Evolutionary conservation across 30 jellyfish, hydroid and myxozoan species (phyloP), one percentile per base, ranked within the genome.

Genomic region (Pelagia noctiluca): DNA sequence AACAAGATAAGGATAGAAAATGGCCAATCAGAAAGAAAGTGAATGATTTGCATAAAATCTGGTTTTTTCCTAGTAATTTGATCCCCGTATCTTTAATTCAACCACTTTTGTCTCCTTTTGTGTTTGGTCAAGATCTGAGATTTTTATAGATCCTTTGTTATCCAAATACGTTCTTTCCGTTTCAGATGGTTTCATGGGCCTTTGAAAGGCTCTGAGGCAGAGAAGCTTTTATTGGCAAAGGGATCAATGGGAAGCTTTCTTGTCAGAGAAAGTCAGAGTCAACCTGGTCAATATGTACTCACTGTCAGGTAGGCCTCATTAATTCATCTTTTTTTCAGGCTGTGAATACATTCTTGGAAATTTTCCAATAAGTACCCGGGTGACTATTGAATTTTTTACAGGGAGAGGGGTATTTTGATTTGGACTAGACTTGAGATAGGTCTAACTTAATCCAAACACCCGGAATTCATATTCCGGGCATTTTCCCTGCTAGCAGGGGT

Each of bases 191-290:
- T 65, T 79, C 99, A 94, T 83, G 99, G 99, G 23, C 80, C 90
- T 7, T 19, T 94, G 70, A 89, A 82, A 36, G 83, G 97, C 2
- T 50, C 87, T 16, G 96, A 87, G 22, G 94, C 97, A 8, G 99
- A 94, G 65, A 75, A 89, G 50, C 37, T 87, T 47, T 70, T 94
- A 29, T 12, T 94, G 31, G 53, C 97, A 2, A 94, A 94, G 84
- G 99, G 99, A 7, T 57, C 94, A 49, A 86, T 71, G 26, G 99
- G 99, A 10, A 83, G 78, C 77, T 94, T 82, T 66, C 75, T 94
- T 7, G 99, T 94, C 42, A 93, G 99, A 42, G 99, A 94, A 72
- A 94, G 99, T 69, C 99, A 88, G 63, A 94, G 99, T 48, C 95
- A 88, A 66, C 99, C 99, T 0, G 97, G 99, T 0, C 96, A 94